Conservation (phyloP, 2,113 vertebrate genomes). For the Vireo altiloquus region DNA sequence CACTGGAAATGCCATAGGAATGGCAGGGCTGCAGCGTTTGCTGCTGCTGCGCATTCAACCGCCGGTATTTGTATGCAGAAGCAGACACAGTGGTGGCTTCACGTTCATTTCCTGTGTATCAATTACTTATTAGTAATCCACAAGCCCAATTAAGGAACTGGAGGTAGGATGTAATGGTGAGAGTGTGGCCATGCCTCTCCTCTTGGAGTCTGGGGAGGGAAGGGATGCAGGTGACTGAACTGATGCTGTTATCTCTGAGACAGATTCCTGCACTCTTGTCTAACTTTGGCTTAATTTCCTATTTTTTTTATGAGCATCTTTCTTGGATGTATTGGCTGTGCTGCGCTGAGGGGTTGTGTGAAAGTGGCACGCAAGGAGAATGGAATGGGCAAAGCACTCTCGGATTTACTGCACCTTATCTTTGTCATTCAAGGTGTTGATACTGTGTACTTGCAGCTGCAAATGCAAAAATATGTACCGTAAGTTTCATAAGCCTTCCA, state of each 20-base stretch:
- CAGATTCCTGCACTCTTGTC: neutral
- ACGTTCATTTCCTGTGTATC: conserved; percentile 51
- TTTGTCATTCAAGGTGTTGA: neutral
- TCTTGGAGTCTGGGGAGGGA: neutral
- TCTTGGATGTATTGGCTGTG: neutral
- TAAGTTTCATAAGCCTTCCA: neutral
- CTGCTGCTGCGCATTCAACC: conserved; percentile 41
- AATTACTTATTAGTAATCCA: conserved; percentile 22
- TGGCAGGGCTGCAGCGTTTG: neutral
- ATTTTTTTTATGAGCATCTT: neutral
- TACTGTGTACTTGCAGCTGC: neutral
- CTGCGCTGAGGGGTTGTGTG: neutral
- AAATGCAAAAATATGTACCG: neutral
- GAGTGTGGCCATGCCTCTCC: neutral
- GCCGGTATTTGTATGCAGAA: conserved; percentile 33
- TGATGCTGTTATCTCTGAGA: neutral
- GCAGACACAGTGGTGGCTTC: neutral
- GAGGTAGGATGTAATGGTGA: neutral
- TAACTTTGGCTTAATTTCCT: neutral
- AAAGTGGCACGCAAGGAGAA: neutral
- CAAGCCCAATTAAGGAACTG: neutral
- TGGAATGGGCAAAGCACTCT: neutral
- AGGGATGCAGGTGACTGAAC: neutral
- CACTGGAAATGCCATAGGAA: conserved; percentile 37
- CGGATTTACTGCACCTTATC: neutral